Percentiles rank a stretch among this genome's conserved stretches.
These are phyloP conservation scores for Drosophila parabipectinata DNA, from an alignment of 1,140 invertebrate genomes.

Conservation along the genomic window DNA sequence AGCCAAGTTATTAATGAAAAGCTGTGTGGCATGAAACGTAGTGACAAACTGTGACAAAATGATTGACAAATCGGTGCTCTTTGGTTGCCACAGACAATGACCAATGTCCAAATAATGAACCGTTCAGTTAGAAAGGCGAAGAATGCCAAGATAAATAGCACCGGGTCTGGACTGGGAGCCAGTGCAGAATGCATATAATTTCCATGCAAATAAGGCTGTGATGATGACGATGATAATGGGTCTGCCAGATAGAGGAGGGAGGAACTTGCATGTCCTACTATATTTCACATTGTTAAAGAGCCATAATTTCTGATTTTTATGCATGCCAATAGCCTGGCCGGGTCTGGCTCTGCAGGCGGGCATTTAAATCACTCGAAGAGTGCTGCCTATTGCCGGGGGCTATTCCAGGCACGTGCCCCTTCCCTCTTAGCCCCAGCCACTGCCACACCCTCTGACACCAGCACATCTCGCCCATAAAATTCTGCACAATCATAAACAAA, in stretches of 20 bases:
- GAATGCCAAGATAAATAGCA: slow-evolving; percentile 32
- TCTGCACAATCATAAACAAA: slow-evolving; percentile 67
- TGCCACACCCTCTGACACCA: slow-evolving; percentile 1
- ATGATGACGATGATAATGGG: slow-evolving; percentile 13
- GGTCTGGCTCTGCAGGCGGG: slow-evolving; percentile 5
- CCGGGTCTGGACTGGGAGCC: neutral
- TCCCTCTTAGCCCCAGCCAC: neutral
- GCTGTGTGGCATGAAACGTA: slow-evolving; percentile 33
- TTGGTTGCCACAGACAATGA: slow-evolving; percentile 14
- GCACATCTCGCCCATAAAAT: slow-evolving; percentile 39
- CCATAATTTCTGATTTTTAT: slow-evolving; percentile 62
- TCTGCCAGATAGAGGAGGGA: neutral
- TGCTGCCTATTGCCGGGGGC: slow-evolving; percentile 14
- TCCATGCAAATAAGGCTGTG: slow-evolving; percentile 49
- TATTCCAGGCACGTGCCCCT: slow-evolving; percentile 37
- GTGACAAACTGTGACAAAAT: slow-evolving; percentile 37
- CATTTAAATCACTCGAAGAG: slow-evolving; percentile 64
- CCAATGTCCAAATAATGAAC: slow-evolving; percentile 46
- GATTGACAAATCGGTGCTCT: slow-evolving; percentile 29
- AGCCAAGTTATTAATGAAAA: slow-evolving; percentile 64
- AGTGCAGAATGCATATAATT: slow-evolving; percentile 45
- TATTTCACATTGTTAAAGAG: slow-evolving; percentile 56
- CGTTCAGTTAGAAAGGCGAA: slow-evolving; percentile 8
- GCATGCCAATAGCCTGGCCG: slow-evolving; percentile 45
- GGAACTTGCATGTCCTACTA: slow-evolving; percentile 22